These are phyloP conservation scores for Aix galericulata DNA, from an alignment of 2,113 vertebrate species.

Conservation along the genomic window DNA sequence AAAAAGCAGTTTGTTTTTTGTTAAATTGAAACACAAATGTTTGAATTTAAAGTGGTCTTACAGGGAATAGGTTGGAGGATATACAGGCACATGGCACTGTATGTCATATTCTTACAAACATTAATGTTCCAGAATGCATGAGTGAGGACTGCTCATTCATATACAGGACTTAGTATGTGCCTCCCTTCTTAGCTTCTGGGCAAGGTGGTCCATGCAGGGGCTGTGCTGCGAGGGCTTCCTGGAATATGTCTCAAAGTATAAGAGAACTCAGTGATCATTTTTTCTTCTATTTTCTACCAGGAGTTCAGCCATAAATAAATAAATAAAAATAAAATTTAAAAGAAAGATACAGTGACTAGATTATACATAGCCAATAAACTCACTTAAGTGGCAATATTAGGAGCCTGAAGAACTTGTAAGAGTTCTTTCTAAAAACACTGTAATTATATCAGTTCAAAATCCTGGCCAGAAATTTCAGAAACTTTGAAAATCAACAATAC, in stretches of 20 bases:
- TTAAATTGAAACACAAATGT: not conserved
- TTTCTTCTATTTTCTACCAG: not conserved
- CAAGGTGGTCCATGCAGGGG: not conserved
- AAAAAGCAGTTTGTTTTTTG: no score
- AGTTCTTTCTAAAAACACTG: not conserved
- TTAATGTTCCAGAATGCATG: not conserved
- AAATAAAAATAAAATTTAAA: not conserved
- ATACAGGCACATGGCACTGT: not conserved
- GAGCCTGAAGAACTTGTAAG: not conserved
- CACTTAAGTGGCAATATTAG: not conserved
- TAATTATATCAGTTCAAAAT: not conserved
- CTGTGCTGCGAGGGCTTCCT: not conserved
- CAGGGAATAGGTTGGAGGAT: not conserved
- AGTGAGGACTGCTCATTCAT: not conserved
- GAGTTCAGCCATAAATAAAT: not conserved
- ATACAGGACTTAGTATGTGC: not conserved
- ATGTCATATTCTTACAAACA: not conserved
- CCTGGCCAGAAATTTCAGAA: not conserved
- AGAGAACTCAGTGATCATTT: not conserved
- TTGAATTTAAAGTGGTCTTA: not conserved
- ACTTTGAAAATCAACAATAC: not conserved
- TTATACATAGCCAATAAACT: not conserved
- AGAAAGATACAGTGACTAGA: not conserved
- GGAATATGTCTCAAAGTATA: not conserved
- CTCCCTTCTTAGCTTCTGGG: not conserved